These are phyloP conservation scores for Rhagophthalmus giganteus DNA, from an alignment of 2,888 invertebrate species.

Conservation along the genomic window DNA sequence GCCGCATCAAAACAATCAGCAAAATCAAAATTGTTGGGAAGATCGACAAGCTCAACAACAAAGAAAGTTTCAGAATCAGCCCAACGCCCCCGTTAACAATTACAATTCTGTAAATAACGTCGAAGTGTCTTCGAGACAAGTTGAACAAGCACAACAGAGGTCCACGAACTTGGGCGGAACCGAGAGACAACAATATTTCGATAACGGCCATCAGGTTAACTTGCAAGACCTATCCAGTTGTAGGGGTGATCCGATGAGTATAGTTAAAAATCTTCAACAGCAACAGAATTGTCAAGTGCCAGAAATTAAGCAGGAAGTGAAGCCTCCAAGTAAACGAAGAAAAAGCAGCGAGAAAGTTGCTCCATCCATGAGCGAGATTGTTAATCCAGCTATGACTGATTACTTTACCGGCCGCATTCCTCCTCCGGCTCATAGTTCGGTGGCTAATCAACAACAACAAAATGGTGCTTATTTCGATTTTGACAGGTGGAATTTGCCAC, in stretches of 20 bases:
- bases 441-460: constrained; percentile 51
- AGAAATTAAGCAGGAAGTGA: constrained; percentile 53
- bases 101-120: constrained; percentile 54
- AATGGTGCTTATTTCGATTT: constrained; percentile 78
- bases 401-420: constrained; percentile 62
- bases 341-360: constrained; percentile 64
- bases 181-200: constrained; percentile 69
- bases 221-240: constrained; percentile 74
- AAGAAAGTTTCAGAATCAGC: constrained; percentile 58
- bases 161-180: constrained; percentile 57
- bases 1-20: constrained; percentile 32
- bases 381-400: constrained; percentile 60
- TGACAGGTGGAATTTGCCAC: constrained; percentile 78
- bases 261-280: constrained; percentile 68
- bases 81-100: constrained; percentile 54
- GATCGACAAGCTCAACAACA: constrained; percentile 56
- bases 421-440: constrained; percentile 72
- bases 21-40: constrained; percentile 62
- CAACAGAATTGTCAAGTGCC: constrained; percentile 43
- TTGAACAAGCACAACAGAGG: constrained; percentile 45
- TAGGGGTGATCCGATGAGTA: constrained; percentile 75
- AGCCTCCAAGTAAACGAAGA: constrained; percentile 53
- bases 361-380: constrained; percentile 60
- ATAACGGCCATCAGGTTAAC: constrained; percentile 63
- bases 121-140: constrained; percentile 45